Evolutionary conservation across 2,797 vertebrate genomes (phyloP).

Genomic region (Ibycter americanus): DNA sequence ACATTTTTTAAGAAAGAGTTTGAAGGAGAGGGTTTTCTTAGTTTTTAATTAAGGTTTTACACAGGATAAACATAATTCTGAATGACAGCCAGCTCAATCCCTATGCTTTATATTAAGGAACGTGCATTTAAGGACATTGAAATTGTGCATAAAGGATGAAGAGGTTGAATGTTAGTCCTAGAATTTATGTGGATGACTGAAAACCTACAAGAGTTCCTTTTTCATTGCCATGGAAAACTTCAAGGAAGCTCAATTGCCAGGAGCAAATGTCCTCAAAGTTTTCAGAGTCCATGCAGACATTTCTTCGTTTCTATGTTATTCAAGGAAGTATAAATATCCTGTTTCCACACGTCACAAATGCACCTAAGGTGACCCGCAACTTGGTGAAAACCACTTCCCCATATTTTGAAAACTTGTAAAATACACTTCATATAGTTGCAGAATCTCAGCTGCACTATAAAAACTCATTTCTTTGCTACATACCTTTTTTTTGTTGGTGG

Average conservation of each 20-base stretch:
- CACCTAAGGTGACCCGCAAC: background rate
- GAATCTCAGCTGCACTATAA: background rate
- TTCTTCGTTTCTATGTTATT: background rate
- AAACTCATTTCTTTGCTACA: background rate
- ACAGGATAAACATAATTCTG: background rate
- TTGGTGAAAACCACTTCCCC: background rate
- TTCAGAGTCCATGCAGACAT: background rate
- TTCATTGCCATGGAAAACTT: background rate
- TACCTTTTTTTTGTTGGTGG: slow-evolving; percentile 97
- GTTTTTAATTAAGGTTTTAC: background rate
- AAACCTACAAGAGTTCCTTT: background rate
- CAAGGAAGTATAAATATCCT: background rate
- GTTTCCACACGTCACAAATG: background rate
- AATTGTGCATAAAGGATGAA: background rate
- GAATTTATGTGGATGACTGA: background rate
- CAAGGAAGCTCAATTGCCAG: background rate
- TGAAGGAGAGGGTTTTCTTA: background rate
- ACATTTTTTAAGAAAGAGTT: background rate
- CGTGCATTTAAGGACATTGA: background rate
- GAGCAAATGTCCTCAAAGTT: background rate
- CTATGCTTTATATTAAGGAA: background rate
- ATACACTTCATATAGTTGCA: background rate
- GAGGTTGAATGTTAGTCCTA: background rate
- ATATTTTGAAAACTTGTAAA: background rate
- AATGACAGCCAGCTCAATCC: background rate